Evolutionary conservation across 1,140 invertebrate species (phyloP), one percentile per base, ranked within the genome.

Genomic region (Cepaea nemoralis): DNA sequence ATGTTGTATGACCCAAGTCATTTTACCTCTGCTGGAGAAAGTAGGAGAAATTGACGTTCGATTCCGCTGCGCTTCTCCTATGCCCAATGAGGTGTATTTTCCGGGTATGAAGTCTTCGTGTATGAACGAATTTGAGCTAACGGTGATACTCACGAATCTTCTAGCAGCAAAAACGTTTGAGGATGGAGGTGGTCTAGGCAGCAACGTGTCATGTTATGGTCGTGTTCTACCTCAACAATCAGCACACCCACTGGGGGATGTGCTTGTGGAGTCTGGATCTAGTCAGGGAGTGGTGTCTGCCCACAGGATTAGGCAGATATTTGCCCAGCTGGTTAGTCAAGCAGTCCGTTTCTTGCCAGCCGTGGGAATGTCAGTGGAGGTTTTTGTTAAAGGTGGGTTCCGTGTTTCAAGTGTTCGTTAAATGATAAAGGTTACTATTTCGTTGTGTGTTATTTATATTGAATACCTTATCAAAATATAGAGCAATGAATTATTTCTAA

Each of bases 81-180:
- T 81, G 69, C 83, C 83, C 24, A 83, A 77, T 37, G 79, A 83
- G 39, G 48, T 70, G 0, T 81, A 83, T 63, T 83, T 83, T 39
- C 74, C 77, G 40, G 83, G 79, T 19, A 77, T 83, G 83, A 83
- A 83, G 69, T 48, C 80, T 12, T 71, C 79, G 40, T 63, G 75
- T 31, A 69, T 76, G 31, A 77, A 83, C 59, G 83, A 83, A 42
- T 83, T 83, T n/a, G 83, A 83, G 50, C 75, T 83, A 10, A 77
- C 80, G 5, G 83, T 83, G 6, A 77, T 83, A 22, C 75, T 83
- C 12, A 80, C 80, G 22, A 48, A 71, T 33, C 48, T 83, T n/a
- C 55, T 78, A 14, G 27, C 66, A 14, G 63, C 67, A 40, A 83
- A 81, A 45, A 31, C 76, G 0, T 83, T 81, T n/a, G 59, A 66